phyloP scores from a whole-genome alignment of 2,113 vertebrate species.

The Tetrax tetrax region DNA sequence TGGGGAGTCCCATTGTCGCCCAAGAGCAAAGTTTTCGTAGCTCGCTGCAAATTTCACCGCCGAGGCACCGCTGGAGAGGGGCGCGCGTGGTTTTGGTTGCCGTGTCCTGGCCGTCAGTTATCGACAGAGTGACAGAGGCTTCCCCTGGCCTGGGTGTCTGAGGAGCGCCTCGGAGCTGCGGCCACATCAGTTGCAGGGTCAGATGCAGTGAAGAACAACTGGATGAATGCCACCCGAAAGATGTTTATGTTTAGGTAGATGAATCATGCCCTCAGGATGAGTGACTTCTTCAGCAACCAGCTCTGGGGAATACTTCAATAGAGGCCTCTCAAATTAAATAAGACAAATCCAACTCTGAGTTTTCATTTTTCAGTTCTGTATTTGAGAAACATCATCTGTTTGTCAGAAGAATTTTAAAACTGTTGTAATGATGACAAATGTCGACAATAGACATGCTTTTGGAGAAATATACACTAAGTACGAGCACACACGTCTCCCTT shows the following conservation, averaged over 20 bases:
- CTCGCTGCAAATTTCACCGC: not conserved
- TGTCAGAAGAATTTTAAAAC: not conserved
- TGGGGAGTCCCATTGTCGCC: not conserved
- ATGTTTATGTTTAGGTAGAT: not conserved
- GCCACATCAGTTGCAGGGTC: not conserved
- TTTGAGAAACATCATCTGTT: not conserved
- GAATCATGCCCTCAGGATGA: not conserved
- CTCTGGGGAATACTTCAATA: not conserved
- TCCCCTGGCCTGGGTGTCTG: not conserved
- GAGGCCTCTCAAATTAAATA: not conserved
- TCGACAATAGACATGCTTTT: not conserved
- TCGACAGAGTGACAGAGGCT: not conserved
- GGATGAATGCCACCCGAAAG: not conserved
- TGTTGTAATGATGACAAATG: not conserved
- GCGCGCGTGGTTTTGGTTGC: not conserved
- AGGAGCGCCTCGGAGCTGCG: not conserved
- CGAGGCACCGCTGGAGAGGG: not conserved
- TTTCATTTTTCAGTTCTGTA: not conserved
- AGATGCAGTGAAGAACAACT: not conserved
- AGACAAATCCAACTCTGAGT: not conserved
- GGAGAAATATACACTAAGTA: not conserved
- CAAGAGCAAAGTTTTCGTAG: not conserved
- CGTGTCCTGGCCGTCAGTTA: not conserved
- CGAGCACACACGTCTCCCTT: not conserved
- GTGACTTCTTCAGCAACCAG: not conserved